Evolutionary conservation across 1,140 invertebrate genomes (phyloP), one percentile per base, ranked within the genome.

Genomic region (Streblospio benedicti): DNA sequence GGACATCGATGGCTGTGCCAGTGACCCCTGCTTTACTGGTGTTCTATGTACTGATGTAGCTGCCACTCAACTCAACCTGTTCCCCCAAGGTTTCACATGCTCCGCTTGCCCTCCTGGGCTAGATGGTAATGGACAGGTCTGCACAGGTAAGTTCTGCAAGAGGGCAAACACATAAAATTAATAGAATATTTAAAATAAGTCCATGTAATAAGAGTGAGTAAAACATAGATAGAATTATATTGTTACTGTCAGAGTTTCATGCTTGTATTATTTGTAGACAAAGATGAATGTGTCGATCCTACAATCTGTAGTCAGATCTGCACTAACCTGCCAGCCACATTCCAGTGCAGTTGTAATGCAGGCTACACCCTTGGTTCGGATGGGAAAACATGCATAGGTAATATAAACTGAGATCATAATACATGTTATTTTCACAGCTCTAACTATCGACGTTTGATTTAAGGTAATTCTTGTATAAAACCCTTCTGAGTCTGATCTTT

Each of bases 101-200:
- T 25, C 18, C 20, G 31, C 50, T 12, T 52, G 50, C 3, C 50
- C 50, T 25, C 2, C 31, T 6, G 50, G 50, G 20, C 30, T 52
- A 0, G 16, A 25, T 2, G 50, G 50, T 20, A 31, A 52, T 52
- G 50, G 50, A 25, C 27, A 31, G 3, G 31, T 25, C 25, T 52
- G 50, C 50, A 52, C 31, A 52, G 50, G 50, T 52, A 4, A n/a
- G 50, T 9, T n/a, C n/a, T n/a, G n/a, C n/a, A n/a, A n/a, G n/a
- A n/a, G n/a, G n/a, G n/a, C n/a, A n/a, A n/a, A n/a, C n/a, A n/a
- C n/a, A n/a, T n/a, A n/a, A n/a, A n/a, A n/a, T n/a, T n/a, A n/a
- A n/a, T n/a, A n/a, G n/a, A n/a, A n/a, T n/a, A n/a, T n/a, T n/a
- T n/a, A n/a, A n/a, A n/a, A n/a, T n/a, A n/a, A n/a, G n/a, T n/a